Evolutionary conservation across 2,888 invertebrate species (phyloP), one percentile per base, ranked within the genome.

Genomic region (Acanthosoma haemorrhoidale): DNA sequence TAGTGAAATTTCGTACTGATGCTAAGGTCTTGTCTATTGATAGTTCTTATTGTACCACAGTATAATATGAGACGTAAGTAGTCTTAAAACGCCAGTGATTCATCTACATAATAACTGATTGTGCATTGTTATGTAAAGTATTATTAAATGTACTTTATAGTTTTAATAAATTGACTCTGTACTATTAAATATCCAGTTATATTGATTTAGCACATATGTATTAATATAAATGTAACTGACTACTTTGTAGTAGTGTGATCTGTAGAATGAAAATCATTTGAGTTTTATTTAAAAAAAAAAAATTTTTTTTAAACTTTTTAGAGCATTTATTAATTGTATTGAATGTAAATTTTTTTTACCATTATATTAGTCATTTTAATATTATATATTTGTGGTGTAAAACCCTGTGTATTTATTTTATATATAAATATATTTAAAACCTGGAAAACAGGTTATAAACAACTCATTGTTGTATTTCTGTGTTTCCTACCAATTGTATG

Each of bases 341-440:
- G 51, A 51, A 25, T 51, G 51, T 51, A 51, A 51, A 51, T 51
- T 51, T 51, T 51, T 51, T 51, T 51, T 51, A 25, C 51, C 29
- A 51, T 51, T n/a, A n/a, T n/a, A n/a, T n/a, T n/a, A n/a, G 51
- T 51, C 51, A 51, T 51, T 51, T 51, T 51, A 51, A 51, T 51
- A 51, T 51, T 51, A 51, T 25, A 25, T 51, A 51, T 51, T 51
- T 51, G 51, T 51, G 51, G 51, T 51, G 51, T 51, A 51, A 51
- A n/a, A 51, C 29, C 51, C 25, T 51, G 51, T 51, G 51, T 51
- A 51, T 51, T 51, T 51, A 51, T 51, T 51, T 51, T 51, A 51
- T 51, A 51, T 51, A 51, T 51, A 51, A 51, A 51, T 51, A 39
- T 39, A 51, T 51, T 25, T 51, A 51, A 25, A 51, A 25, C 51